Evolutionary conservation across 2,113 vertebrate species (phyloP).

Genomic region (Charina bottae): DNA sequence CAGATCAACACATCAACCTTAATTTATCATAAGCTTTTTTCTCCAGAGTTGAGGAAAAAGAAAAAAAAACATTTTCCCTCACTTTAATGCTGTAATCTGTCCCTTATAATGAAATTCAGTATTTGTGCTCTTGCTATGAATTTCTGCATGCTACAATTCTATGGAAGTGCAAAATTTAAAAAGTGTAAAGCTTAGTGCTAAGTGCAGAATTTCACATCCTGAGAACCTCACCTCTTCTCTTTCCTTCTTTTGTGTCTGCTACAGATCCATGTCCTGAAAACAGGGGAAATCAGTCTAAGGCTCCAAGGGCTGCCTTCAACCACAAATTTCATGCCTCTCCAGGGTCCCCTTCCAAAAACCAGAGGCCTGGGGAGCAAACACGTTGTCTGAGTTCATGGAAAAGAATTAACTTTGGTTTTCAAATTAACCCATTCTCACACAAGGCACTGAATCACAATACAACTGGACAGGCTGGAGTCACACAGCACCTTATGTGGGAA

Average conservation of each 20-base stretch:
- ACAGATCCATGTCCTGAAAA: not conserved
- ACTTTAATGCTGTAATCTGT: not conserved
- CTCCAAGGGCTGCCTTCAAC: not conserved
- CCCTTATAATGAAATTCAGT: not conserved
- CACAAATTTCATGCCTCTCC: not conserved
- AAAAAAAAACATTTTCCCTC: not conserved
- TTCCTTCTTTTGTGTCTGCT: not conserved
- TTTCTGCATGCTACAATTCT: not conserved
- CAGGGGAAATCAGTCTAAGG: not conserved
- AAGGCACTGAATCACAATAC: not conserved
- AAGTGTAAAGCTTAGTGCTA: not conserved
- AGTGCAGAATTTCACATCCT: not conserved
- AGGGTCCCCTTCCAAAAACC: not conserved
- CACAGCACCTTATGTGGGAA: not conserved
- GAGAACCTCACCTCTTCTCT: not conserved
- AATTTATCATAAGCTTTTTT: not conserved
- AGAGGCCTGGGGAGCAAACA: not conserved
- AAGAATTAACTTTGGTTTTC: not conserved
- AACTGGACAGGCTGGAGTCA: not conserved
- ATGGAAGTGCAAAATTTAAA: not conserved
- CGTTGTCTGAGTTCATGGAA: not conserved
- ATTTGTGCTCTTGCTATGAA: not conserved
- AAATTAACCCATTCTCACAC: not conserved
- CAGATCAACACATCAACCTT: not conserved
- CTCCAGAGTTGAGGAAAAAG: not conserved